These are phyloP conservation scores for Orchestes rusci DNA, from an alignment of 2,888 invertebrate species.

Conservation along the genomic window DNA sequence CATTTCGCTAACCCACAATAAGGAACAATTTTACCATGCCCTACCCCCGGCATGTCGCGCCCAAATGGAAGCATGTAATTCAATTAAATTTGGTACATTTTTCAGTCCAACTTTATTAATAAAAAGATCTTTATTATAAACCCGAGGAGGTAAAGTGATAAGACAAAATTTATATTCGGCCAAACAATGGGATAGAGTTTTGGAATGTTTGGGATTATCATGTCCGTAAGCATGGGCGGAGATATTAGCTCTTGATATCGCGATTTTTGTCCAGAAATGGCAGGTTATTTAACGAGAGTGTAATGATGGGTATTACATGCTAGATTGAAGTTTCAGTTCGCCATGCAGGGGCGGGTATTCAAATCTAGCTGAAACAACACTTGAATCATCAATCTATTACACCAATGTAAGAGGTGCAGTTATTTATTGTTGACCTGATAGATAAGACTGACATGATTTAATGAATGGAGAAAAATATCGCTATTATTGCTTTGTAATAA, in stretches of 20 bases:
- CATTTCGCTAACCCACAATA: background rate
- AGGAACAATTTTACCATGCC: background rate
- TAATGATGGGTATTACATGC: too few species aligned
- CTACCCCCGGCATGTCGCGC: constrained; percentile 7
- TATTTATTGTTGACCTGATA: too few species aligned
- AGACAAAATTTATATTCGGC: constrained; percentile 21
- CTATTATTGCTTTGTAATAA: too few species aligned
- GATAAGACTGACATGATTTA: too few species aligned
- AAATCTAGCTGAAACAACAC: too few species aligned
- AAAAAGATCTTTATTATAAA: constrained; percentile 9
- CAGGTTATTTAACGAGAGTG: too few species aligned
- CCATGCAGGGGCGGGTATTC: too few species aligned
- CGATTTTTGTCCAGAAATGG: too few species aligned
- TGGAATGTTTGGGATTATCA: constrained; percentile 19
- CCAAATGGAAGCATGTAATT: constrained; percentile 6
- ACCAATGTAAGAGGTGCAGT: too few species aligned
- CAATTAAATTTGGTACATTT: constrained; percentile 16
- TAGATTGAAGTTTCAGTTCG: too few species aligned
- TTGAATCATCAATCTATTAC: too few species aligned
- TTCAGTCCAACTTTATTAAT: constrained; percentile 14
- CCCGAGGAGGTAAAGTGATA: constrained; percentile 20
- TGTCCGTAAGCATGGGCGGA: constrained; percentile 13
- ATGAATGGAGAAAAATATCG: too few species aligned
- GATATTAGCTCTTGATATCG: constrained; percentile 1
- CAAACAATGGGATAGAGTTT: constrained; percentile 22